Conservation (phyloP, 2,797 vertebrate species). For the Kryptopterus vitreolus region DNA sequence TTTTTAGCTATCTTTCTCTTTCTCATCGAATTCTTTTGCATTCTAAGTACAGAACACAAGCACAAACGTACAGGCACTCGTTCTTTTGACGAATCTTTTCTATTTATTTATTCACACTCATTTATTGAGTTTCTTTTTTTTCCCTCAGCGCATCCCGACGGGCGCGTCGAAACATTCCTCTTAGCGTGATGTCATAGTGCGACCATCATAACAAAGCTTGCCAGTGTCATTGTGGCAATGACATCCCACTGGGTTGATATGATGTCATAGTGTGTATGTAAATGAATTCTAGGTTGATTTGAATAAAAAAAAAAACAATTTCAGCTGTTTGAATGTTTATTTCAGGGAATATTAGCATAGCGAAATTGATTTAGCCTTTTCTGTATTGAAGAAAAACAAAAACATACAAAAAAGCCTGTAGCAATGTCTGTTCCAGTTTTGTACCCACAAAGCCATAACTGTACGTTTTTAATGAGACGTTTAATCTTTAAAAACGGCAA, state of each 20-base stretch:
- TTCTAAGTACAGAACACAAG: slow-evolving; percentile 70
- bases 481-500: slow-evolving; percentile 44
- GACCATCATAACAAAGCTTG: slow-evolving; percentile 56
- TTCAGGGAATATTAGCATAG: slow-evolving; percentile 78
- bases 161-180: slow-evolving; percentile 72
- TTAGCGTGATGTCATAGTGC: slow-evolving; percentile 57
- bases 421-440: slow-evolving; percentile 77
- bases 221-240: slow-evolving; percentile 56
- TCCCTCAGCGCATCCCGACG: slow-evolving; percentile 66
- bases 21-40: slow-evolving; percentile 70
- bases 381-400: slow-evolving; percentile 57
- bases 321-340: slow-evolving; percentile 69
- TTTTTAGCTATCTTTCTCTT: slow-evolving; percentile 79
- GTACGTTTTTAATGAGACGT: slow-evolving; percentile 66
- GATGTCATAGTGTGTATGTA: slow-evolving; percentile 59
- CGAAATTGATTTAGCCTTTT: slow-evolving; percentile 68
- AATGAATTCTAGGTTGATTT: slow-evolving; percentile 66
- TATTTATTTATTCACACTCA: no score
- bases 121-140: no score
- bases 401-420: slow-evolving; percentile 72
- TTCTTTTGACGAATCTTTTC: slow-evolving; percentile 65
- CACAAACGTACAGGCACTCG: slow-evolving; percentile 66
- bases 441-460: slow-evolving; percentile 81
- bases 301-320: slow-evolving; percentile 54
- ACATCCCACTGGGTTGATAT: slow-evolving; percentile 57